A percentile compares a stretch with the other conserved stretches of the same genome.
Evolutionary conservation across 2,113 vertebrate genomes (phyloP).

Genomic region (Actinemys pallida): DNA sequence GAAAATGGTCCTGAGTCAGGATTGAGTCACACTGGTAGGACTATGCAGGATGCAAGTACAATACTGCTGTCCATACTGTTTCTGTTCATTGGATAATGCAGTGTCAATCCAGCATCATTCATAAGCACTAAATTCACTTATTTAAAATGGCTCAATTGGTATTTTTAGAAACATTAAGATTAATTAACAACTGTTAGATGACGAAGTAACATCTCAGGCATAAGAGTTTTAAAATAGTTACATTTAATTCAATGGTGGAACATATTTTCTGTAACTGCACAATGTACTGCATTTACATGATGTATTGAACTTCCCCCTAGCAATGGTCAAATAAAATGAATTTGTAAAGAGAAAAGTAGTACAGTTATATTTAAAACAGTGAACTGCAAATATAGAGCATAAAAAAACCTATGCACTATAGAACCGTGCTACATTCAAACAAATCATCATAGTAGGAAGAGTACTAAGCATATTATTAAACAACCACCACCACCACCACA

Average conservation of each 20-base stretch:
- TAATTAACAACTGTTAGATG: background rate
- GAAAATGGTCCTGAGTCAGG: background rate
- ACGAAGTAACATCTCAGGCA: background rate
- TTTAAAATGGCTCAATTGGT: background rate
- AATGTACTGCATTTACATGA: too few relatives aligned
- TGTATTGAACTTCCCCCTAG: background rate
- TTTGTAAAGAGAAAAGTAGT: background rate
- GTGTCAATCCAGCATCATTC: background rate
- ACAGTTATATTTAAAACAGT: background rate
- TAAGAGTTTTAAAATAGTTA: background rate
- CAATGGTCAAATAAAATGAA: background rate
- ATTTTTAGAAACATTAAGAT: background rate
- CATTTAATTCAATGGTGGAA: background rate
- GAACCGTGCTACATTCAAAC: background rate
- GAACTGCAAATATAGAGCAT: background rate
- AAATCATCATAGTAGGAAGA: background rate
- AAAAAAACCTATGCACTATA: background rate
- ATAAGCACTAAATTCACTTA: background rate
- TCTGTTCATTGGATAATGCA: conserved; percentile 6
- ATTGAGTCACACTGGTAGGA: background rate
- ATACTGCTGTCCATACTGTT: background rate
- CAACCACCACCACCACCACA: background rate
- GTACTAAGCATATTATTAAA: background rate
- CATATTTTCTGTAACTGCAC: too few relatives aligned
- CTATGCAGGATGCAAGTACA: background rate